Evolutionary conservation across 2,113 vertebrate species (phyloP).

Genomic region (Sitta europaea): DNA sequence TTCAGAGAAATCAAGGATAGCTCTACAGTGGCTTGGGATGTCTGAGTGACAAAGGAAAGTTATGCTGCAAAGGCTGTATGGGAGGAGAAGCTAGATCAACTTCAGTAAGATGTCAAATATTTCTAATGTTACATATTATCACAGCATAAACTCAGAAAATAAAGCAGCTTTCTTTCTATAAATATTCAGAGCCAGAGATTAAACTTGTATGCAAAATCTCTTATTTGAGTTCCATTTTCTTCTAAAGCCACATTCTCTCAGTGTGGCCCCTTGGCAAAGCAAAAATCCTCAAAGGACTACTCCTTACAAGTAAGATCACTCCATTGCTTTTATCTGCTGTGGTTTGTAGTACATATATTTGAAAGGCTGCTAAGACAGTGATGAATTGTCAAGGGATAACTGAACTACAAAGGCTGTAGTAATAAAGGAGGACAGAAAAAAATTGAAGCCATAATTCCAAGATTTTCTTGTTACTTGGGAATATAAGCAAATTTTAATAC

Average conservation of each 20-base stretch:
- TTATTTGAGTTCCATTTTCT: neutral
- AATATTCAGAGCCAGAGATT: neutral
- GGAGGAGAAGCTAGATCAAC: neutral
- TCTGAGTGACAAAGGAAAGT: neutral
- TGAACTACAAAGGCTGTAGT: neutral
- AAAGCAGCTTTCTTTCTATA: neutral
- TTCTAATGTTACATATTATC: neutral
- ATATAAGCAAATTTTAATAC: neutral
- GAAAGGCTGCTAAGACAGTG: neutral
- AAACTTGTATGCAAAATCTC: neutral
- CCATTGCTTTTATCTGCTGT: neutral
- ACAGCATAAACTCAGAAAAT: neutral
- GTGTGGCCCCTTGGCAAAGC: neutral
- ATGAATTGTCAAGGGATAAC: neutral
- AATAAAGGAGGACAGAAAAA: slow-evolving; percentile 1
- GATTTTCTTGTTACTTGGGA: neutral
- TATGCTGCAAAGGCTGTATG: neutral
- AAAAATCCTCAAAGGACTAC: neutral
- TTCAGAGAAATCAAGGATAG: neutral
- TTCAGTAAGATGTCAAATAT: neutral
- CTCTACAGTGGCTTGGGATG: neutral
- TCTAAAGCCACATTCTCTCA: neutral
- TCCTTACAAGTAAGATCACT: neutral
- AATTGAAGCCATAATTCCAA: slow-evolving; percentile 1
- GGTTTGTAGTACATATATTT: neutral